Evolutionary conservation across 2,888 invertebrate species (phyloP).

Genomic region (Tipula lateralis): DNA sequence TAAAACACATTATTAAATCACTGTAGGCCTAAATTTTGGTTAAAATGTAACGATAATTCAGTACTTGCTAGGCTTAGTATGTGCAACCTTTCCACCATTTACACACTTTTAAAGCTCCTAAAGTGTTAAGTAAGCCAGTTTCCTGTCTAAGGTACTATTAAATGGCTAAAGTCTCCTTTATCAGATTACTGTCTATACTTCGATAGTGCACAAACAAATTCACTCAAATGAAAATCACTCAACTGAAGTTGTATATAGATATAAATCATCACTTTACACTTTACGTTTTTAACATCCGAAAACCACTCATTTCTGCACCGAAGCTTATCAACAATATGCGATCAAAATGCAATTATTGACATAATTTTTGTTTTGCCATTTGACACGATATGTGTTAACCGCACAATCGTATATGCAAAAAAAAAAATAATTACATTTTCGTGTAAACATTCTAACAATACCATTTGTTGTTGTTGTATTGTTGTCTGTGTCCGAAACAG

Average conservation of each 20-base stretch:
- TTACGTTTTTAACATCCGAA: not conserved
- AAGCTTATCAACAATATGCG: not conserved
- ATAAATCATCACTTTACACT: not conserved
- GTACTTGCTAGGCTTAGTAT: no score
- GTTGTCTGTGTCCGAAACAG: not conserved
- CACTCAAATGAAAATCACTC: not conserved
- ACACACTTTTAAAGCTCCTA: no score
- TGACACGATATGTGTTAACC: conserved; percentile 6
- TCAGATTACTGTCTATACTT: no score
- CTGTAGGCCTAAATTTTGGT: no score
- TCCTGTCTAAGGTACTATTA: no score
- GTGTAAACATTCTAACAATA: not conserved
- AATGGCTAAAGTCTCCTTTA: no score
- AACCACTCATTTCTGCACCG: not conserved
- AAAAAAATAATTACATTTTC: not conserved
- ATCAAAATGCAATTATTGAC: conserved; percentile 11
- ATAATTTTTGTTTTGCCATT: not conserved
- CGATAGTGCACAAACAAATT: no score
- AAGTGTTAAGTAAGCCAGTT: no score
- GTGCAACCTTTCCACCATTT: no score
- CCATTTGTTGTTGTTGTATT: not conserved
- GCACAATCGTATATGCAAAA: not conserved
- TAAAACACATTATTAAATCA: no score
- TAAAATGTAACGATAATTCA: no score
- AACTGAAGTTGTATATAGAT: not conserved